phyloP scores from a whole-genome alignment of 2,888 invertebrate genomes.

The Tipula unca region DNA sequence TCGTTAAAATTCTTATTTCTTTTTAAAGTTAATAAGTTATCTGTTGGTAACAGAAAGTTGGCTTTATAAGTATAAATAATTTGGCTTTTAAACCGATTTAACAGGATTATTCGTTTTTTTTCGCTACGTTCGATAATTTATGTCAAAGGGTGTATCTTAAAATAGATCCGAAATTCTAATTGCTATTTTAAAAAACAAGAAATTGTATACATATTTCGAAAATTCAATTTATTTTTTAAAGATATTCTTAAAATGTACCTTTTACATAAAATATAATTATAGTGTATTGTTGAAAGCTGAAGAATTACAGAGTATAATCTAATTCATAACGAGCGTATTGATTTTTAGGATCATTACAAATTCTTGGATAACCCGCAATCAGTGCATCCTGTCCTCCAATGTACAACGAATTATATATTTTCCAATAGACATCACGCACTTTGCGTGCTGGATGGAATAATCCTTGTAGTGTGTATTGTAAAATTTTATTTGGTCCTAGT shows the following conservation, averaged over 20 bases:
- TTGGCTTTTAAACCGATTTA: too few species aligned
- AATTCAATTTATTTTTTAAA: not conserved
- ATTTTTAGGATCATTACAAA: slow-evolving; percentile 92
- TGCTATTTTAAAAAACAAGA: not conserved
- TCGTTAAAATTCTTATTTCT: too few species aligned
- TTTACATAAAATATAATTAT: not conserved
- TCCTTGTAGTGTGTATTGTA: slow-evolving; percentile 95
- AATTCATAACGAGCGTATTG: slow-evolving; percentile 87
- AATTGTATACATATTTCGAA: not conserved
- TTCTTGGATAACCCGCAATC: slow-evolving; percentile 94
- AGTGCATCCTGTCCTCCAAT: slow-evolving; percentile 98
- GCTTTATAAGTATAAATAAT: too few species aligned
- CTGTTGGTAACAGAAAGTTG: too few species aligned
- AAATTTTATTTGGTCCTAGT: slow-evolving; percentile 89
- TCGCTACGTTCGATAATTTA: not conserved
- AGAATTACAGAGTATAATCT: slow-evolving; percentile 75
- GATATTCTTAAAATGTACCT: not conserved
- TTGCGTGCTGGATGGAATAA: slow-evolving; percentile 98
- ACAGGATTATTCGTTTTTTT: too few species aligned
- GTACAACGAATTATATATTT: slow-evolving; percentile 97
- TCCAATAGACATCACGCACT: slow-evolving; percentile 99
- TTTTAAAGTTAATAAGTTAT: too few species aligned
- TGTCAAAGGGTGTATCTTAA: too few species aligned
- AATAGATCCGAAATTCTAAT: too few species aligned
- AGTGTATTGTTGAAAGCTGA: not conserved